Percentiles rank a stretch among this genome's conserved stretches.
Evolutionary conservation across 2,113 vertebrate genomes (phyloP).

Genomic region (Ciconia stormi): DNA sequence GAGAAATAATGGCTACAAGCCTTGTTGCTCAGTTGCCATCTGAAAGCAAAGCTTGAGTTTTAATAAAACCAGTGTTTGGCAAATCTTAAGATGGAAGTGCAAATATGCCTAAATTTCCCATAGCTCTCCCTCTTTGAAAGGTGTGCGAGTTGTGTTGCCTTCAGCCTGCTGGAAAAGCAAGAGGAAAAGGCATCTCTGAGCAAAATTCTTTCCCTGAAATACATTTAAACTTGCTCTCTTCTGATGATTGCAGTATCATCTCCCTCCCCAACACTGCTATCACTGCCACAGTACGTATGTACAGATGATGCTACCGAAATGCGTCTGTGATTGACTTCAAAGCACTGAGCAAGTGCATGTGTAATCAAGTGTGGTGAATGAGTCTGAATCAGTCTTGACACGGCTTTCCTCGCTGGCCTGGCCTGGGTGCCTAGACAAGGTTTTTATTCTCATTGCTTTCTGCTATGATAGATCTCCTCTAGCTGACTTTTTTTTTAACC

Average conservation of each 20-base stretch:
- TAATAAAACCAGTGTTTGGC: neutral
- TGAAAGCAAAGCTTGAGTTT: neutral
- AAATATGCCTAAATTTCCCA: neutral
- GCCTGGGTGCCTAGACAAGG: neutral
- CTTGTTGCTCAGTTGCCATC: neutral
- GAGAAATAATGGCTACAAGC: neutral
- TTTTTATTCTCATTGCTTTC: neutral
- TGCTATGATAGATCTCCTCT: neutral
- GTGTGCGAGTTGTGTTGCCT: rapidly evolving
- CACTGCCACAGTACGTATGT: rapidly evolving
- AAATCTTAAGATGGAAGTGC: neutral
- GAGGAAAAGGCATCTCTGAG: neutral
- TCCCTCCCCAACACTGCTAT: neutral
- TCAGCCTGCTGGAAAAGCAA: neutral
- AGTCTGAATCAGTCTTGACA: neutral
- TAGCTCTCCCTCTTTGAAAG: neutral
- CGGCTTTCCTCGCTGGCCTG: neutral
- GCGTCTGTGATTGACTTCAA: neutral
- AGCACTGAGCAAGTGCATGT: neutral
- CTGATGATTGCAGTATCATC: neutral
- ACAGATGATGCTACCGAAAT: neutral
- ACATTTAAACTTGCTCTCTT: neutral
- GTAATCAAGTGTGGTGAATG: neutral
- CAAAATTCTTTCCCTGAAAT: neutral
- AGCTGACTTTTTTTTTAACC: constrained; percentile 10